These are phyloP conservation scores for Albula glossodonta DNA, from an alignment of 2,113 vertebrate species.

Conservation along the genomic window DNA sequence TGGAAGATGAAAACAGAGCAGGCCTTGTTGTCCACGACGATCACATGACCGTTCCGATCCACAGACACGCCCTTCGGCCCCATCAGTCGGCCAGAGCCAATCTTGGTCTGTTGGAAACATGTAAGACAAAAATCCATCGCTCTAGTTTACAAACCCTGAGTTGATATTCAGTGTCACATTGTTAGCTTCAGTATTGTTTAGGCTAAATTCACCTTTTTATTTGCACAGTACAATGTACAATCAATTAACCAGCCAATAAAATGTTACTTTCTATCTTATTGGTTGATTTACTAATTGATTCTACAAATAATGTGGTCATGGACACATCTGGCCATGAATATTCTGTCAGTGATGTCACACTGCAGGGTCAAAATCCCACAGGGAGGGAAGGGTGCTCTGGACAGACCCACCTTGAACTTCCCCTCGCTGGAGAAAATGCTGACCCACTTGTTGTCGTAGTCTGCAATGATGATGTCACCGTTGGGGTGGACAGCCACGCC, in stretches of 20 bases:
- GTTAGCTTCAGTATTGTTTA: background rate
- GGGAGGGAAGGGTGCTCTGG: background rate
- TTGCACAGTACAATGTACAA: background rate
- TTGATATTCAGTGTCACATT: background rate
- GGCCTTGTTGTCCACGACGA: conserved; percentile 97
- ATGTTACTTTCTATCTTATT: background rate
- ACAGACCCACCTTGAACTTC: conserved; percentile 86
- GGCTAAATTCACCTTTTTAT: background rate
- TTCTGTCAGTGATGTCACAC: background rate
- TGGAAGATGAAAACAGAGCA: conserved; percentile 98
- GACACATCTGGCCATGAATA: background rate
- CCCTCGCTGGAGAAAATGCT: conserved; percentile 97
- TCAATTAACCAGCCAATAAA: background rate
- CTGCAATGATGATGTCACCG: conserved; percentile 96
- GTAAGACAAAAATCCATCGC: background rate
- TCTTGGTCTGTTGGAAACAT: conserved; percentile 79
- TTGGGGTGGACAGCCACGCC: conserved; percentile 94
- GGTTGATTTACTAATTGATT: background rate
- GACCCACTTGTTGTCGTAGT: conserved; percentile 99
- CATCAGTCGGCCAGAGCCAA: conserved; percentile 94
- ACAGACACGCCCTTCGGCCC: conserved; percentile 96
- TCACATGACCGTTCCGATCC: conserved; percentile 94
- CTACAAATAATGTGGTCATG: background rate
- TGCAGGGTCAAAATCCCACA: background rate
- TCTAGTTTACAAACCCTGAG: background rate